Percentiles rank a stretch among this genome's conserved stretches.
Evolutionary conservation across 1,140 invertebrate species (phyloP).

Genomic region (Kradibia gibbosae): DNA sequence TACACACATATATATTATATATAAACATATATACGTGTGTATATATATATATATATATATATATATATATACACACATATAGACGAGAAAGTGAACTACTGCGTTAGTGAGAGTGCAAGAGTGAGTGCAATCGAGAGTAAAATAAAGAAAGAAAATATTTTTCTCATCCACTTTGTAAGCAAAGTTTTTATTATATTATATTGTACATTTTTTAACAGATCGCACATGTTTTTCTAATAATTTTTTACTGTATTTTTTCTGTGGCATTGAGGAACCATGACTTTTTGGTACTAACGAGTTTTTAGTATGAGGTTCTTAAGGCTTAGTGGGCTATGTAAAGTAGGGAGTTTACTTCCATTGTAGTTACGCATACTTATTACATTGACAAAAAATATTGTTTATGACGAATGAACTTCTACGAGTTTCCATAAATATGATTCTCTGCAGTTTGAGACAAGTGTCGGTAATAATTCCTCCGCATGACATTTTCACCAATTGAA

Average conservation of each 20-base stretch:
- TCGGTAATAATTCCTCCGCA: background rate
- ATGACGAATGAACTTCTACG: background rate
- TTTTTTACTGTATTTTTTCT: constrained; percentile 30
- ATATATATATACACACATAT: no score
- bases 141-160: constrained; percentile 36
- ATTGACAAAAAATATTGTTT: constrained; percentile 33
- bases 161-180: constrained; percentile 46
- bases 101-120: background rate
- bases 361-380: constrained; percentile 1
- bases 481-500: no score
- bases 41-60: no score
- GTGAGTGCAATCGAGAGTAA: background rate
- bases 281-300: constrained; percentile 45
- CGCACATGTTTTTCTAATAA: constrained; percentile 36
- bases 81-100: no score
- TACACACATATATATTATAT: background rate
- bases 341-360: background rate
- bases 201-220: constrained; percentile 41
- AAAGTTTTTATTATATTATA: constrained; percentile 53
- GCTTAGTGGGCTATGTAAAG: background rate
- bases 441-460: background rate
- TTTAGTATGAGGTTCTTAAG: constrained; percentile 10
- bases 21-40: no score
- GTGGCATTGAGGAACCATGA: constrained; percentile 39
- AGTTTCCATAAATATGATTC: background rate